These are phyloP conservation scores for Stratiomys singularior DNA, from an alignment of 2,888 invertebrate genomes.

Conservation along the genomic window DNA sequence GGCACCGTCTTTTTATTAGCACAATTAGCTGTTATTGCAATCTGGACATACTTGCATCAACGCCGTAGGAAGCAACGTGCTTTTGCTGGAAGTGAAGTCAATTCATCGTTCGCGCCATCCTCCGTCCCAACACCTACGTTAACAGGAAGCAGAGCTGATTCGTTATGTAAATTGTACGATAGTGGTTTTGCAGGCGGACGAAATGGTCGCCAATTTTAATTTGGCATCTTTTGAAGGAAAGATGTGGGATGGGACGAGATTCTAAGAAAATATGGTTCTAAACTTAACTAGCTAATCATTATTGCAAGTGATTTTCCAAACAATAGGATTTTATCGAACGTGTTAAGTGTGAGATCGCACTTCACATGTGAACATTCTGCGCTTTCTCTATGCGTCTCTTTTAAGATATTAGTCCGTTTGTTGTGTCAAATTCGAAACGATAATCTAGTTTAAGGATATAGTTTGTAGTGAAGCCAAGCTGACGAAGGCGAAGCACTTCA, in stretches of 20 bases:
- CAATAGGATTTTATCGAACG: slow-evolving; percentile 17
- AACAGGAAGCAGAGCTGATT: slow-evolving; percentile 77
- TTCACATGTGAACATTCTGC: background rate
- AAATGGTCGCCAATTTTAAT: slow-evolving; percentile 64
- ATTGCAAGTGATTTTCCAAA: slow-evolving; percentile 22
- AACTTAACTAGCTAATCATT: slow-evolving; percentile 13
- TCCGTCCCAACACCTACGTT: slow-evolving; percentile 71
- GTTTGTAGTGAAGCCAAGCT: slow-evolving; percentile 5
- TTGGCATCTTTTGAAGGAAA: background rate
- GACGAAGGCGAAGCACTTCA: background rate
- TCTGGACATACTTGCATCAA: slow-evolving; percentile 91
- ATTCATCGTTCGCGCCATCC: slow-evolving; percentile 37
- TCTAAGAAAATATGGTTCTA: slow-evolving; percentile 22
- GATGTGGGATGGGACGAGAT: background rate
- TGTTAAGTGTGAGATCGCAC: background rate
- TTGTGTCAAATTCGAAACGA: background rate
- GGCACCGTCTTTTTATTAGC: slow-evolving; percentile 86
- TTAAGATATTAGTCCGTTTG: slow-evolving; percentile 13
- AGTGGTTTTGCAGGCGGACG: slow-evolving; percentile 81
- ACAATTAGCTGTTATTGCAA: slow-evolving; percentile 86
- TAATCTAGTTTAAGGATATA: slow-evolving; percentile 17
- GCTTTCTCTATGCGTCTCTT: slow-evolving; percentile 43
- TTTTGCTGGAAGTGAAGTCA: slow-evolving; percentile 54
- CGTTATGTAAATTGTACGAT: slow-evolving; percentile 89
- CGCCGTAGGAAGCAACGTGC: slow-evolving; percentile 70